Conservation (phyloP, 2,113 vertebrate species). For the Pterocles burchelli region DNA sequence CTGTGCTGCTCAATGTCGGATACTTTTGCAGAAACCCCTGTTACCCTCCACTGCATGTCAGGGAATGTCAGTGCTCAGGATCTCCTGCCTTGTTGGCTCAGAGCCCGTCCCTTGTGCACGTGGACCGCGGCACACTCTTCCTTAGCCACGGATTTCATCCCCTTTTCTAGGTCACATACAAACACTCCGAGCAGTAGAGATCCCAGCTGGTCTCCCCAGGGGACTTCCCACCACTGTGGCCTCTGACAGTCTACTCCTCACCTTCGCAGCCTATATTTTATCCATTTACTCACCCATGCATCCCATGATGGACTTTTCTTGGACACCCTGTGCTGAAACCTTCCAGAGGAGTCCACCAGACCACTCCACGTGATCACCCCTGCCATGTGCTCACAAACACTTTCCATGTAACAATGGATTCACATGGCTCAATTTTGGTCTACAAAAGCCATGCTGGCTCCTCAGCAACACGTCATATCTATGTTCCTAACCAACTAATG, state of each 20-base stretch:
- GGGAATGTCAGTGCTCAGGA: neutral
- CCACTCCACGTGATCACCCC: neutral
- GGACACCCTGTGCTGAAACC: neutral
- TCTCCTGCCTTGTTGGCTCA: neutral
- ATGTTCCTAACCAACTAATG: neutral
- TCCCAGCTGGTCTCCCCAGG: neutral
- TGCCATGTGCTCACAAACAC: neutral
- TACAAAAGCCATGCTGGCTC: neutral
- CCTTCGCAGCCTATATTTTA: neutral
- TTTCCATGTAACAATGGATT: neutral
- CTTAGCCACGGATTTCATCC: neutral
- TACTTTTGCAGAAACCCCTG: neutral
- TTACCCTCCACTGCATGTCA: neutral
- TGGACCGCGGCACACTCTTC: accelerated
- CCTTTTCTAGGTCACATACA: neutral
- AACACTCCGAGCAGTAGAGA: neutral
- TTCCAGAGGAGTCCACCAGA: neutral
- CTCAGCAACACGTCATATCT: neutral
- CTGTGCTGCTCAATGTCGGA: accelerated
- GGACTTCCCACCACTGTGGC: neutral
- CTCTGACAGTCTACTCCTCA: neutral
- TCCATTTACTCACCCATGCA: neutral
- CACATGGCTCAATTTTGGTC: accelerated
- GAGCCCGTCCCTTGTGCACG: accelerated
- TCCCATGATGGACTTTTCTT: neutral